These are phyloP conservation scores for Calyptommatus sinebrachiatus DNA, from an alignment of 2,113 vertebrate genomes.

Conservation along the genomic window DNA sequence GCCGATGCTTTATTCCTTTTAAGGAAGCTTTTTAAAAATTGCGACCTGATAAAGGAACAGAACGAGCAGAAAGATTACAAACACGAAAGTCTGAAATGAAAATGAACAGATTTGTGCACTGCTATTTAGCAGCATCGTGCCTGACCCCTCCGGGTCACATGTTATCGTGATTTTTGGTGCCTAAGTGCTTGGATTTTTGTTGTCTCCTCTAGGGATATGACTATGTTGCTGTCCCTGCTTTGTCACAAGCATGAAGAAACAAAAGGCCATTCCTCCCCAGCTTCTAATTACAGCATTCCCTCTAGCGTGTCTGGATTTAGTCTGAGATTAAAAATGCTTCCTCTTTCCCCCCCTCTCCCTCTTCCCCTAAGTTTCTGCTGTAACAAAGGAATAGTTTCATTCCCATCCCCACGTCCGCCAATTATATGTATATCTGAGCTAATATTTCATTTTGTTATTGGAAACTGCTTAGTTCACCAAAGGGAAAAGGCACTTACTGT, in stretches of 20 bases:
- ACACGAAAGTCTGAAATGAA: too few species aligned
- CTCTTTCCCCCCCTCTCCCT: neutral
- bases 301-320: neutral
- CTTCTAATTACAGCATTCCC: neutral
- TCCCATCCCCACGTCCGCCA: neutral
- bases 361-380: neutral
- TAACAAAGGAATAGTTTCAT: slow-evolving; percentile 4
- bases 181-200: neutral
- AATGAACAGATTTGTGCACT: neutral
- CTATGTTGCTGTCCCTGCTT: neutral
- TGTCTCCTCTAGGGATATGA: neutral
- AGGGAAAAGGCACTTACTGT: slow-evolving; percentile 14
- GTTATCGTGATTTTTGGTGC: neutral
- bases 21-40: too few species aligned
- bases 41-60: too few species aligned
- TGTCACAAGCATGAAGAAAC: neutral
- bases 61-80: too few species aligned
- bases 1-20: too few species aligned
- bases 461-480: neutral
- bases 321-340: neutral
- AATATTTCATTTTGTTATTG: slow-evolving; percentile 14
- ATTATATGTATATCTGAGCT: neutral
- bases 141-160: neutral
- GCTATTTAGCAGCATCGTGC: neutral
- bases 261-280: neutral